Conservation (phyloP, 2,888 invertebrate genomes). For the Parnassius apollo region DNA sequence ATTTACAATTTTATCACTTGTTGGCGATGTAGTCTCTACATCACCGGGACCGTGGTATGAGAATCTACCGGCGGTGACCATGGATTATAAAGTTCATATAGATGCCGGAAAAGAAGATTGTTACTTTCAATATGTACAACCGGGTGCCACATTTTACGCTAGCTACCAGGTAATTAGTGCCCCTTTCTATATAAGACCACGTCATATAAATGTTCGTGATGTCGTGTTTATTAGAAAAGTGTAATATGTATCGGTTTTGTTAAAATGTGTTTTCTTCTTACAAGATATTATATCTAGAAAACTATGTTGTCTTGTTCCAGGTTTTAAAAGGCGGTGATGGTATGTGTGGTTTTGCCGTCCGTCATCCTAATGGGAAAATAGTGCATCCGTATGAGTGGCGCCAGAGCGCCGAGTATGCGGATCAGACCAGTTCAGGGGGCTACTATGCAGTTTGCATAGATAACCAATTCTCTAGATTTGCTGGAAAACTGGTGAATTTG, state of each 20-base stretch:
- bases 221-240: too few species aligned
- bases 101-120: slow-evolving; percentile 97
- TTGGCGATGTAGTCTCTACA: slow-evolving; percentile 73
- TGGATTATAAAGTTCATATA: slow-evolving; percentile 97
- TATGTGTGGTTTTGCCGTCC: slow-evolving; percentile 95
- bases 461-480: slow-evolving; percentile 95
- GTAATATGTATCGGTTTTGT: too few species aligned
- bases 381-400: slow-evolving; percentile 96
- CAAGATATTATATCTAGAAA: too few species aligned
- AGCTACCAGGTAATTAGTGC: slow-evolving; percentile 90
- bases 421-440: slow-evolving; percentile 89
- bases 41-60: slow-evolving; percentile 90
- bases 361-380: slow-evolving; percentile 91
- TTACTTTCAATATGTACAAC: slow-evolving; percentile 96
- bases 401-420: slow-evolving; percentile 93
- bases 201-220: slow-evolving; percentile 1
- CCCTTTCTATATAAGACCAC: slow-evolving; percentile 9
- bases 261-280: too few species aligned
- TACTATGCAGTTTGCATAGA: slow-evolving; percentile 96
- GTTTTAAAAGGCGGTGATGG: slow-evolving; percentile 96
- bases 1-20: slow-evolving; percentile 76
- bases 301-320: slow-evolving; percentile 66
- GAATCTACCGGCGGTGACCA: slow-evolving; percentile 93
- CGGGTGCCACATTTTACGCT: slow-evolving; percentile 95
- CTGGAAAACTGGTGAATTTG: slow-evolving; percentile 92